Percentiles rank a stretch among this genome's conserved stretches.
Evolutionary conservation across 2,888 invertebrate species (phyloP).

Genomic region (Chloroclystis v-ata): DNA sequence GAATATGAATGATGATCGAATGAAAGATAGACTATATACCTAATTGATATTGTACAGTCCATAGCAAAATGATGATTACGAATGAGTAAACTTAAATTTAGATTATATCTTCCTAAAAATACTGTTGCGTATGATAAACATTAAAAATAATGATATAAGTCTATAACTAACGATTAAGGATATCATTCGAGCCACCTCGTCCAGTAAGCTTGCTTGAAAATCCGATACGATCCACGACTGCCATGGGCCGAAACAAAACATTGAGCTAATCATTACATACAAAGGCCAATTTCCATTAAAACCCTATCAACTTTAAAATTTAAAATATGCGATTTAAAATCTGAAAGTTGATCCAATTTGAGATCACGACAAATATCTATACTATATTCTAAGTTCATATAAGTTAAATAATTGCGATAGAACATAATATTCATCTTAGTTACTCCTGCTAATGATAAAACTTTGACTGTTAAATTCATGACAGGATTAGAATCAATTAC

Average conservation of each 20-base stretch:
- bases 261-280: conserved; percentile 13
- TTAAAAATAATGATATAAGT: conserved; percentile 76
- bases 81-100: conserved; percentile 67
- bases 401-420: no score
- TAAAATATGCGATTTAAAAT: conserved; percentile 1
- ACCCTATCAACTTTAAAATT: conserved; percentile 4
- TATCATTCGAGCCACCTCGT: conserved; percentile 38
- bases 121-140: conserved; percentile 73
- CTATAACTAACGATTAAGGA: conserved; percentile 62
- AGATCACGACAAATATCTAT: conserved; percentile 35
- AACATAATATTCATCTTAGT: no score
- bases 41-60: conserved; percentile 43
- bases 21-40: not conserved
- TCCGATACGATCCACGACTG: conserved; percentile 23
- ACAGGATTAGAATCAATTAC: no score
- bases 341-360: conserved; percentile 35
- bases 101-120: conserved; percentile 70
- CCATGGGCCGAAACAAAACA: conserved; percentile 30
- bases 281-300: conserved; percentile 3
- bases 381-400: no score
- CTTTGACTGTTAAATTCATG: no score
- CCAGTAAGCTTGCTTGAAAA: conserved; percentile 35
- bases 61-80: conserved; percentile 48
- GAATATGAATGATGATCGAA: not conserved
- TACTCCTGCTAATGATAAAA: no score